Conservation (phyloP, 2,888 invertebrate genomes). For the Patella pellucida region DNA sequence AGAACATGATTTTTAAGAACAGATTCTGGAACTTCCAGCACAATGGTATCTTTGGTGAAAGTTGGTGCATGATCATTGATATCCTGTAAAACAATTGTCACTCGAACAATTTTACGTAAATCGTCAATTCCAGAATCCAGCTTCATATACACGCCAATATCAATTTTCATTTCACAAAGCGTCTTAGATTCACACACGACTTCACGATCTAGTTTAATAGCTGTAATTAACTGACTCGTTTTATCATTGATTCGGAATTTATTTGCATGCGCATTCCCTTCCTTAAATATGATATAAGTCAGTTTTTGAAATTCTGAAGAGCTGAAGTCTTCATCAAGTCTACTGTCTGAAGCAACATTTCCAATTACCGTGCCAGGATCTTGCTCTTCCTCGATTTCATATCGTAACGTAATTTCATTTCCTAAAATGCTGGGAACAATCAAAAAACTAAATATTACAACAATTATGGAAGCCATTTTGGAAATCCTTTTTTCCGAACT, state of each 20-base stretch:
- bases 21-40: slow-evolving; percentile 51
- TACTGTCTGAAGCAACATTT: not conserved
- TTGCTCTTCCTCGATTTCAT: not conserved
- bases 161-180: not conserved
- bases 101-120: slow-evolving; percentile 14
- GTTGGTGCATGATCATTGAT: slow-evolving; percentile 56
- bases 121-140: not conserved
- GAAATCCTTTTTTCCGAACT: not conserved
- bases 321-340: not conserved
- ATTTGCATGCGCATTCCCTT: not conserved
- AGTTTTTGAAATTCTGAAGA: not conserved
- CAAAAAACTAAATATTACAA: not conserved
- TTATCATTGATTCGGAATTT: not conserved
- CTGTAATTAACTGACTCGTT: not conserved
- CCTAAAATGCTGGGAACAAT: not conserved
- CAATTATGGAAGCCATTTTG: slow-evolving; percentile 7
- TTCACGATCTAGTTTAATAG: not conserved
- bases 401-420: not conserved
- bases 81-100: slow-evolving; percentile 39
- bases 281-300: not conserved
- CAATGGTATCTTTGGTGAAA: slow-evolving; percentile 45
- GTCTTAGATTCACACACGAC: not conserved
- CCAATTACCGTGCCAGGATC: not conserved
- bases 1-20: slow-evolving; percentile 43
- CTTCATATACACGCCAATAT: not conserved